These are phyloP conservation scores for Tenebrosternarchus preto DNA, from an alignment of 2,113 vertebrate species.

Conservation along the genomic window DNA sequence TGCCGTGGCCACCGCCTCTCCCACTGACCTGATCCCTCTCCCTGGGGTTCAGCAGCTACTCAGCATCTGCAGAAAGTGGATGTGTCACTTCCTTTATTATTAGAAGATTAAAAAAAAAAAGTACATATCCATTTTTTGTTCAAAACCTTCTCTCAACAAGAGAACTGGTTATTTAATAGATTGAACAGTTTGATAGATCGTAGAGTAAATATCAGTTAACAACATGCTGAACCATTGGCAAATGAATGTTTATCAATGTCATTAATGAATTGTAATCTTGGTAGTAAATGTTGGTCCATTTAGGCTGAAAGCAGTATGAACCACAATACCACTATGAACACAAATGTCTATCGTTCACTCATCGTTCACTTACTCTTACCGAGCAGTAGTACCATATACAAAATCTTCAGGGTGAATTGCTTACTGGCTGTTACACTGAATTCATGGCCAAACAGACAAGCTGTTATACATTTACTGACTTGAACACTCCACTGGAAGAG, in stretches of 20 bases:
- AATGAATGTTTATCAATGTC: background rate
- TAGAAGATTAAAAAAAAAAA: too few relatives aligned
- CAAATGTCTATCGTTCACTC: background rate
- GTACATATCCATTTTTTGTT: too few relatives aligned
- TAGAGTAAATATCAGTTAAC: too few relatives aligned
- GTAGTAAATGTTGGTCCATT: background rate
- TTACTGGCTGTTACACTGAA: constrained; percentile 8
- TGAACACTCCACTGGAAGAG: constrained; percentile 18
- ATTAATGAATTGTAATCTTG: background rate
- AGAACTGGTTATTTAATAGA: too few relatives aligned
- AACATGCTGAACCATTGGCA: background rate
- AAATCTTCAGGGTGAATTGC: constrained; percentile 23
- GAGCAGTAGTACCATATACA: constrained; percentile 25
- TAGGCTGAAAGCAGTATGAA: background rate
- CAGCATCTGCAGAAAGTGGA: too few relatives aligned
- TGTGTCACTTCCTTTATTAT: too few relatives aligned
- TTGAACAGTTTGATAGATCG: too few relatives aligned
- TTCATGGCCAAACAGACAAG: constrained; percentile 15
- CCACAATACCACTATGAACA: background rate
- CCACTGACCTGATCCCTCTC: too few relatives aligned
- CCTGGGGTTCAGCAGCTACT: too few relatives aligned
- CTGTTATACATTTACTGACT: constrained; percentile 9
- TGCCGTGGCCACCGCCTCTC: too few relatives aligned
- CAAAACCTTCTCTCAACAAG: too few relatives aligned
- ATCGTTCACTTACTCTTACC: constrained; percentile 28